Conservation (phyloP, 2,797 vertebrate species). For the Phataginus tricuspis region DNA sequence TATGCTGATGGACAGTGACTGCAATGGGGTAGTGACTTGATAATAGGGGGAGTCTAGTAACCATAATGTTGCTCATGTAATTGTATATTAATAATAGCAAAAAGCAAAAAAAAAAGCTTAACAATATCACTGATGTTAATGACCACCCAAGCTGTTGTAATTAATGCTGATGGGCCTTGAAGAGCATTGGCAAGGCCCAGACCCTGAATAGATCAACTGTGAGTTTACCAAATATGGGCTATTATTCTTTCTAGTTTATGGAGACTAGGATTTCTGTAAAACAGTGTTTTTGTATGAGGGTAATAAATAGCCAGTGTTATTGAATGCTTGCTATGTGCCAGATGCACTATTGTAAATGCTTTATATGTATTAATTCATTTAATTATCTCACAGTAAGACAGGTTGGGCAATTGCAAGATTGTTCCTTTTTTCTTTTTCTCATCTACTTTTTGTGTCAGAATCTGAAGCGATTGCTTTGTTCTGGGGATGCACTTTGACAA, state of each 20-base stretch:
- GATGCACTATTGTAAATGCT: background rate
- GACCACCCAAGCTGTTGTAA: constrained; percentile 64
- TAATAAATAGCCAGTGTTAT: background rate
- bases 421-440: background rate
- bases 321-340: background rate
- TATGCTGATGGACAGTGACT: too few species aligned
- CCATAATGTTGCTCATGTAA: too few species aligned
- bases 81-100: too few species aligned
- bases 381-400: background rate
- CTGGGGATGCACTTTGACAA: background rate
- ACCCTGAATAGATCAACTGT: background rate
- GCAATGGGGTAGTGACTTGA: too few species aligned
- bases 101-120: background rate
- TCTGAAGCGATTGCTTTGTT: background rate
- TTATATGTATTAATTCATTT: background rate
- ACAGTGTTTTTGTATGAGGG: background rate
- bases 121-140: constrained; percentile 55
- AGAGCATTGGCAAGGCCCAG: constrained; percentile 51
- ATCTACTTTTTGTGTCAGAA: background rate
- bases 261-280: background rate
- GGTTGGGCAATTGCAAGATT: background rate
- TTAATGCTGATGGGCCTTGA: constrained; percentile 40
- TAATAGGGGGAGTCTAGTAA: too few species aligned
- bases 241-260: constrained; percentile 58
- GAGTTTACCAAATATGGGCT: constrained; percentile 64